Percentiles rank a stretch among this genome's conserved stretches.
These are phyloP conservation scores for Aproaerema taeniolella DNA, from an alignment of 2,888 invertebrate species.

Conservation along the genomic window DNA sequence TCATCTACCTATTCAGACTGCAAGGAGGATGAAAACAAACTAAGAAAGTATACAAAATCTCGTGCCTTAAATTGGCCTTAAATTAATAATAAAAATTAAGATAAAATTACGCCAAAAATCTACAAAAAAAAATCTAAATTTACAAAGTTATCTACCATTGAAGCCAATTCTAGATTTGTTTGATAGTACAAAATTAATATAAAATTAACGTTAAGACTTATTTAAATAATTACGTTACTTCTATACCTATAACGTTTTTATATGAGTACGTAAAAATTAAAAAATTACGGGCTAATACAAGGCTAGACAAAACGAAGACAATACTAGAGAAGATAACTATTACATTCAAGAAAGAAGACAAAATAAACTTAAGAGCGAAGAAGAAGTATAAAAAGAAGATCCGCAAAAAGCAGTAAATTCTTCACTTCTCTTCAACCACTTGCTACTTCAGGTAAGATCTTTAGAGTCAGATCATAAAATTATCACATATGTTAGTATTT, in stretches of 20 bases:
- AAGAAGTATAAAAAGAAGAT: conserved; percentile 2
- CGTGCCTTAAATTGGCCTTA: conserved; percentile 79
- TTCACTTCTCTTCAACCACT: too few relatives aligned
- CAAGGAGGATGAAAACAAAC: conserved; percentile 59
- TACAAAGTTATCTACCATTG: conserved; percentile 71
- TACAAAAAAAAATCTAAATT: conserved; percentile 63
- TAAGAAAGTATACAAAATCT: conserved; percentile 45
- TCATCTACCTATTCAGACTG: conserved; percentile 63
- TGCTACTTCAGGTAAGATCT: too few relatives aligned
- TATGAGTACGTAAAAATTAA: conserved; percentile 59
- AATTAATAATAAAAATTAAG: conserved; percentile 73
- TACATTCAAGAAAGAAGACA: conserved; percentile 20
- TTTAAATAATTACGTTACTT: conserved; percentile 71
- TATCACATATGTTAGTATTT: too few relatives aligned
- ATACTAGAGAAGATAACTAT: conserved; percentile 29
- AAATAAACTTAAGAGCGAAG: conserved; percentile 1
- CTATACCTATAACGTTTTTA: conserved; percentile 72
- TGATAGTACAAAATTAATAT: conserved; percentile 75
- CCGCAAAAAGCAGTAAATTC: too few relatives aligned
- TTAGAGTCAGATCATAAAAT: too few relatives aligned
- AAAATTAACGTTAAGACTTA: conserved; percentile 73
- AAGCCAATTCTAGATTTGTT: conserved; percentile 72
- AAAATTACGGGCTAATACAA: conserved; percentile 61
- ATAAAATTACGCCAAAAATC: conserved; percentile 58
- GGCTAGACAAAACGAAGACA: conserved; percentile 51